phyloP scores from a whole-genome alignment of 2,888 invertebrate species.

The Epinotia ramella region DNA sequence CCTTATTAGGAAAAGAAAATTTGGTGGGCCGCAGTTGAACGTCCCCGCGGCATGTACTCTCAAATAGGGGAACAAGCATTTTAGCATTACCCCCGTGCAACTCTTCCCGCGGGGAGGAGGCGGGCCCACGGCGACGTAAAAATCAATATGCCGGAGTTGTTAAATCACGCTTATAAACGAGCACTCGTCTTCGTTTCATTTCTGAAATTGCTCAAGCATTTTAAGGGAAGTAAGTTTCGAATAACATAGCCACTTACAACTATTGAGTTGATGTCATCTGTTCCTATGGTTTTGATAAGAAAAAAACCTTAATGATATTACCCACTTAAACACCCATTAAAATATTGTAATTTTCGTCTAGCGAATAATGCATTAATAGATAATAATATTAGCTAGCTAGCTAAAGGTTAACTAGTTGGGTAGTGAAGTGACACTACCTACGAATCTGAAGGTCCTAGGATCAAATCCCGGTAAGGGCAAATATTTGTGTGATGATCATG shows the following conservation, averaged over 20 bases:
- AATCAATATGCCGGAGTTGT: slow-evolving; percentile 90
- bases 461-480: too few relatives aligned
- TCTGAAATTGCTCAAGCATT: slow-evolving; percentile 79
- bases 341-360: not conserved
- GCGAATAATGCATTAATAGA: not conserved
- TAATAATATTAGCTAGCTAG: too few relatives aligned
- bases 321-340: not conserved
- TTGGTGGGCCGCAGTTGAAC: slow-evolving; percentile 63
- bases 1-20: slow-evolving; percentile 37
- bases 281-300: not conserved
- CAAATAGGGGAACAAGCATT: slow-evolving; percentile 86
- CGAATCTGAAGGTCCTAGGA: too few relatives aligned
- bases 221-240: slow-evolving; percentile 64
- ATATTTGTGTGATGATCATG: too few relatives aligned
- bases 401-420: too few relatives aligned
- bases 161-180: slow-evolving; percentile 89
- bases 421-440: too few relatives aligned
- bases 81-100: slow-evolving; percentile 86
- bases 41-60: slow-evolving; percentile 84
- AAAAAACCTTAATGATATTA: not conserved
- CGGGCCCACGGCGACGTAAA: slow-evolving; percentile 85
- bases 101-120: slow-evolving; percentile 84
- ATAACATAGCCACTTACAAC: slow-evolving; percentile 40
- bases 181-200: slow-evolving; percentile 86
- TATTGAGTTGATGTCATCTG: not conserved